Conservation (phyloP, 1,140 invertebrate genomes). For the Drosophila melanica region DNA sequence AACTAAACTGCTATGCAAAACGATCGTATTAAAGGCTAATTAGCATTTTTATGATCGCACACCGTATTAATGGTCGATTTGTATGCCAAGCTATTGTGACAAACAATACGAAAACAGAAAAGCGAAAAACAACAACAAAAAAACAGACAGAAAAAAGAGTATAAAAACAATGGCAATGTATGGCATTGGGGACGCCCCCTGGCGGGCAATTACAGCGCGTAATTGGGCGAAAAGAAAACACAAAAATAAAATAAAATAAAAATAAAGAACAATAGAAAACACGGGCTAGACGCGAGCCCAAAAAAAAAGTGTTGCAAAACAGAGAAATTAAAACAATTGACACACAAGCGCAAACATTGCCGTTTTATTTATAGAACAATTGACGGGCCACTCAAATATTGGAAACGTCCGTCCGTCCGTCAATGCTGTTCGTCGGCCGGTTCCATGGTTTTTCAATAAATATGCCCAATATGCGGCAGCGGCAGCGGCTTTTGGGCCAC, state of each 20-base stretch:
- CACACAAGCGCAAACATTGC: slow-evolving; percentile 34
- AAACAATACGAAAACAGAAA: slow-evolving; percentile 51
- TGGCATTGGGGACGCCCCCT: slow-evolving; percentile 32
- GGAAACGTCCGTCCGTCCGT: slow-evolving; percentile 8
- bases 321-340: slow-evolving; percentile 71
- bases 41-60: slow-evolving; percentile 72
- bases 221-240: slow-evolving; percentile 57
- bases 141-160: slow-evolving; percentile 20
- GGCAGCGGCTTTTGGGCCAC: slow-evolving; percentile 59
- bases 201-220: slow-evolving; percentile 63
- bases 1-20: slow-evolving; percentile 41
- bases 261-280: background rate
- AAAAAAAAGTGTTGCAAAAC: slow-evolving; percentile 26
- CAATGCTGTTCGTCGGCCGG: no score
- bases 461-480: slow-evolving; percentile 20
- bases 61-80: slow-evolving; percentile 66
- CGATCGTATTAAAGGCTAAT: slow-evolving; percentile 65
- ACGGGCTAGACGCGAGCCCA: background rate
- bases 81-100: slow-evolving; percentile 60
- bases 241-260: background rate
- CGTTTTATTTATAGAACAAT: slow-evolving; percentile 78
- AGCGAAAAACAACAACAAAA: slow-evolving; percentile 43
- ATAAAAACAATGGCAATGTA: slow-evolving; percentile 13
- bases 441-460: slow-evolving; percentile 67
- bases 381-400: slow-evolving; percentile 66